Percentiles rank a stretch among this genome's conserved stretches.
These are phyloP conservation scores for Parazoanthus swiftii DNA, from an alignment of 92 coral and sea anemone genomes.

Conservation along the genomic window DNA sequence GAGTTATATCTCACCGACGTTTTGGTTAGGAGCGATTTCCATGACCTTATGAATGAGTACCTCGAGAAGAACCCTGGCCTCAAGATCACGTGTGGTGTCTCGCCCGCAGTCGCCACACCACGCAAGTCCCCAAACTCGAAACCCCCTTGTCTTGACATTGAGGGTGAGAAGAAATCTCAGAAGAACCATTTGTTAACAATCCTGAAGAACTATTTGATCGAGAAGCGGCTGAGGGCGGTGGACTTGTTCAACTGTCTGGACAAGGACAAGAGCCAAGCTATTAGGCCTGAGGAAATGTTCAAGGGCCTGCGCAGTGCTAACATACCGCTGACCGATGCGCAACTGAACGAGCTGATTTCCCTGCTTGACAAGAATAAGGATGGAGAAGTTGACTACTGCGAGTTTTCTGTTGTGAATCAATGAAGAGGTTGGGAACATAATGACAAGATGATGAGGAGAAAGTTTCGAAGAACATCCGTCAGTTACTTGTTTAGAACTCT, in stretches of 20 bases:
- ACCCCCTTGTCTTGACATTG: conserved; percentile 1
- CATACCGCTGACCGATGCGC: conserved; percentile 63
- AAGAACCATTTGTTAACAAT: conserved; percentile 55
- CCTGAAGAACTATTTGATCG: conserved; percentile 61
- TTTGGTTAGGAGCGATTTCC: conserved; percentile 48
- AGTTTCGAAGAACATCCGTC: no score
- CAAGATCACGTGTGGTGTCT: conserved; percentile 39
- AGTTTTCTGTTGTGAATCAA: conserved; percentile 66
- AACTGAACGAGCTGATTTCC: conserved; percentile 51
- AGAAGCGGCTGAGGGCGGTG: conserved; percentile 67
- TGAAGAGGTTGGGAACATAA: not conserved
- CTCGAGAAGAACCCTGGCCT: conserved; percentile 42
- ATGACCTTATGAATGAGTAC: conserved; percentile 20
- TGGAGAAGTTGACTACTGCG: conserved; percentile 66
- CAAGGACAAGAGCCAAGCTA: conserved; percentile 56
- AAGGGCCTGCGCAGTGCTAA: conserved; percentile 54
- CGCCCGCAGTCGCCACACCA: conserved; percentile 35
- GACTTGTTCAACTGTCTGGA: conserved; percentile 76
- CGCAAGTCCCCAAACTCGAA: conserved; percentile 9
- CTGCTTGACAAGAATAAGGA: conserved; percentile 63
- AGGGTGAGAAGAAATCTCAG: conserved; percentile 24
- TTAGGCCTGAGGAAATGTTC: conserved; percentile 62
- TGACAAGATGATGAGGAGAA: not conserved
- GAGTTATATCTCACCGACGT: conserved; percentile 63
- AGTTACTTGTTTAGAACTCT: no score